Conservation (phyloP, 2,888 invertebrate genomes). For the Parelbella ahira region DNA sequence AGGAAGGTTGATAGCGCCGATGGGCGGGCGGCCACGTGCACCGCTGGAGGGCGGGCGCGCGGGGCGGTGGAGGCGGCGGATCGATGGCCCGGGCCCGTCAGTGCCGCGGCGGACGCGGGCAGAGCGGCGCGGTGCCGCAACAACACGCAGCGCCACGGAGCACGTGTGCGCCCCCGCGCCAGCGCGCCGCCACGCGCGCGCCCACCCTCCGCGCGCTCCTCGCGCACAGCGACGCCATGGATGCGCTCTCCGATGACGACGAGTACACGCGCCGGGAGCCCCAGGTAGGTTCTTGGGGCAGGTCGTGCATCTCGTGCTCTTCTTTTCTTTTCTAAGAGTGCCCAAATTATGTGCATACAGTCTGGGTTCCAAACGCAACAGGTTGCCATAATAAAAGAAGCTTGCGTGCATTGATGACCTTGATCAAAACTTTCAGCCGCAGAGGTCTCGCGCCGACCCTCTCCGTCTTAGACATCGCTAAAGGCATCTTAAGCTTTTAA, state of each 20-base stretch:
- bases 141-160: constrained; percentile 42
- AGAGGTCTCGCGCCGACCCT: constrained; percentile 47
- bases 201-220: constrained; percentile 42
- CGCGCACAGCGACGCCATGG: constrained; percentile 57
- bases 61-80: constrained; percentile 50
- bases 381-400: constrained; percentile 54
- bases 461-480: constrained; percentile 38
- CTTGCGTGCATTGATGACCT: constrained; percentile 65
- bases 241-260: constrained; percentile 77
- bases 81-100: constrained; percentile 55
- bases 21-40: constrained; percentile 37
- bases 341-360: constrained; percentile 14
- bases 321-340: constrained; percentile 29
- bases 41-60: constrained; percentile 39
- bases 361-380: constrained; percentile 50
- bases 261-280: constrained; percentile 69
- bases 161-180: too few relatives aligned
- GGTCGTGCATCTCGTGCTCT: constrained; percentile 34
- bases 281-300: constrained; percentile 55
- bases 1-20: constrained; percentile 11
- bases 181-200: constrained; percentile 64
- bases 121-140: constrained; percentile 70
- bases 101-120: constrained; percentile 74
- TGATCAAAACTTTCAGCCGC: constrained; percentile 51
- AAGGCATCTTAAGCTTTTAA: constrained; percentile 28